phyloP scores from a whole-genome alignment of 2,888 invertebrate species.

The Lasioglossum vierecki region DNA sequence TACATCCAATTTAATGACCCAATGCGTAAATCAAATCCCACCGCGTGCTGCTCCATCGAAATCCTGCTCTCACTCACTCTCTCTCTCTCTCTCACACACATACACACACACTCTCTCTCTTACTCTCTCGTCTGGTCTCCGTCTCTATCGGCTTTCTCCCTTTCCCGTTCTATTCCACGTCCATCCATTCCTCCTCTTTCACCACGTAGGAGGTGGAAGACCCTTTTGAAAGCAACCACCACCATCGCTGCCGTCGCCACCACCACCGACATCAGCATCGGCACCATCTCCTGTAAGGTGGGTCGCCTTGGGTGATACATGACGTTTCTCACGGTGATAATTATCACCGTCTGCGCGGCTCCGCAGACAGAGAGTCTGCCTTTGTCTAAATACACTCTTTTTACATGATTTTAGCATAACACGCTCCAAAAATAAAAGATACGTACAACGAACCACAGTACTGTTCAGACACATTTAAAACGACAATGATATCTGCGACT shows the following conservation, averaged over 20 bases:
- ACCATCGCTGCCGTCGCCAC: conserved; percentile 50
- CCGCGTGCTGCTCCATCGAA: conserved; percentile 44
- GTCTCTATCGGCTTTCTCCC: background rate
- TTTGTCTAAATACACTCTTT: background rate
- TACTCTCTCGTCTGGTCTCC: conserved; percentile 20
- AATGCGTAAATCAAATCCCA: conserved; percentile 77
- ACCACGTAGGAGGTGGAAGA: conserved; percentile 56
- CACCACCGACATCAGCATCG: conserved; percentile 55
- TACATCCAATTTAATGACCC: conserved; percentile 78
- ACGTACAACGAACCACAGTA: background rate
- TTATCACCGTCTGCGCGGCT: conserved; percentile 71
- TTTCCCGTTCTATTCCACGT: background rate
- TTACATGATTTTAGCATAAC: background rate
- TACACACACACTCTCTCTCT: too few species aligned
- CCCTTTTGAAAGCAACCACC: conserved; percentile 64
- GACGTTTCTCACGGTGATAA: conserved; percentile 76
- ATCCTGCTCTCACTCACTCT: conserved; percentile 8
- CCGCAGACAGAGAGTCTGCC: background rate
- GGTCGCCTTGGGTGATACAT: conserved; percentile 70
- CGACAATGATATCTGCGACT: too few species aligned
- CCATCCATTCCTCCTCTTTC: conserved; percentile 1
- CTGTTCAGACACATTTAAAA: too few species aligned
- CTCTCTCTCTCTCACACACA: too few species aligned
- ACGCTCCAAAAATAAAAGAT: background rate
- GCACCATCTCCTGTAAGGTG: conserved; percentile 66